These are phyloP conservation scores for Stigmatopora argus DNA, from an alignment of 2,113 vertebrate genomes.

Conservation along the genomic window DNA sequence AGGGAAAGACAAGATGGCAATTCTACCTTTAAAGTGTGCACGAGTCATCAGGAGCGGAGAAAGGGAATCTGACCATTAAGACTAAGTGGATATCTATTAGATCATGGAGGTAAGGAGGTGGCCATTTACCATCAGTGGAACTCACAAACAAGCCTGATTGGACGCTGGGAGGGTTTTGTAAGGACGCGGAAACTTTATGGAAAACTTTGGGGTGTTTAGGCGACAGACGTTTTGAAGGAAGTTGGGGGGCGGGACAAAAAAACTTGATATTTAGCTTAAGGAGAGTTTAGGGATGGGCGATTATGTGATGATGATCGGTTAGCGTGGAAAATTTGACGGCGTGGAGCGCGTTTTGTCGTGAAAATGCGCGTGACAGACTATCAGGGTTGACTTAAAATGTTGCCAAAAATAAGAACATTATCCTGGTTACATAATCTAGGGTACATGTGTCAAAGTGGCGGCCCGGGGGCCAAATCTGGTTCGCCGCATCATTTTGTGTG, in stretches of 20 bases:
- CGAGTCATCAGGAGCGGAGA: constrained; percentile 62
- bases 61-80: constrained; percentile 71
- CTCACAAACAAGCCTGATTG: constrained; percentile 47
- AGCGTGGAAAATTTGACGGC: too few relatives aligned
- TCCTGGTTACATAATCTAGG: too few relatives aligned
- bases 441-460: too few relatives aligned
- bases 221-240: too few relatives aligned
- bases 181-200: neutral
- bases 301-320: too few relatives aligned
- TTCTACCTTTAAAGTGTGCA: constrained; percentile 66
- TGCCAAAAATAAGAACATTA: too few relatives aligned
- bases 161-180: neutral
- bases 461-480: too few relatives aligned
- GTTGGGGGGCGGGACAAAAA: constrained; percentile 17
- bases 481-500: too few relatives aligned
- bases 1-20: constrained; percentile 63
- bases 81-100: constrained; percentile 73
- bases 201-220: neutral
- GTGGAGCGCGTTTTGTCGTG: too few relatives aligned
- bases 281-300: too few relatives aligned
- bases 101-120: constrained; percentile 71
- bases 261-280: constrained; percentile 15
- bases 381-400: too few relatives aligned
- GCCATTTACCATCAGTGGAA: constrained; percentile 66
- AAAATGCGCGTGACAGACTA: too few relatives aligned